phyloP scores from a whole-genome alignment of 2,113 vertebrate species.

The Corythaeola cristata region DNA sequence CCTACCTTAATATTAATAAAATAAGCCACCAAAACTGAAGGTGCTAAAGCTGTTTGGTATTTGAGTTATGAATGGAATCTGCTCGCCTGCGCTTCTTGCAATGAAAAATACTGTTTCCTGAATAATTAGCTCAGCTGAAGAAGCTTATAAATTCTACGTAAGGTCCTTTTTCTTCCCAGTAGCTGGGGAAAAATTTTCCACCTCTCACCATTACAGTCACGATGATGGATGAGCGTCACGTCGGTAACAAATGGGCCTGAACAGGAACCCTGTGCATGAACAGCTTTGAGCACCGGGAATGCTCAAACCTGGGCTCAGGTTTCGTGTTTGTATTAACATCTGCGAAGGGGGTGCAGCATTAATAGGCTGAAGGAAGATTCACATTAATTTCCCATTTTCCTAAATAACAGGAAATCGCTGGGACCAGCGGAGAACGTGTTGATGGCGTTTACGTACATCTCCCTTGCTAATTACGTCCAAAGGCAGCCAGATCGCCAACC shows the following conservation, averaged over 20 bases:
- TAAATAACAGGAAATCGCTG: neutral
- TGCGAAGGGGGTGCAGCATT: neutral
- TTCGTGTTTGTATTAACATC: neutral
- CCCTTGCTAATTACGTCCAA: neutral
- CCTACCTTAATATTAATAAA: conserved; percentile 27
- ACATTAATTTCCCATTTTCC: neutral
- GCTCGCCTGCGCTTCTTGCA: neutral
- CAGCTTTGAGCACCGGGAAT: neutral
- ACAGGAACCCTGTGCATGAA: neutral
- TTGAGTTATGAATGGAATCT: conserved; percentile 46
- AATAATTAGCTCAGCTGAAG: conserved; percentile 53
- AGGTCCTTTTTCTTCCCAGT: neutral
- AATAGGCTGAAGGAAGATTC: neutral
- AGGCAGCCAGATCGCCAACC: neutral
- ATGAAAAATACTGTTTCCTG: conserved; percentile 22
- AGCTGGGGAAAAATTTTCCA: neutral
- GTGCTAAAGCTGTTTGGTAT: conserved; percentile 17
- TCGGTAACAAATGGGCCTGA: conserved; percentile 6
- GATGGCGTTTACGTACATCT: neutral
- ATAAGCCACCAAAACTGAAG: conserved; percentile 22
- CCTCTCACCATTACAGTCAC: neutral
- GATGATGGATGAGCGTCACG: neutral
- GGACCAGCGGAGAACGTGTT: accelerated
- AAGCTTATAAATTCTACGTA: neutral
- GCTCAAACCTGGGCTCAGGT: neutral